These are phyloP conservation scores for Cliona cf. orientalis DNA, from an alignment of 37 sponge, comb jelly and placozoan species.

Conservation along the genomic window DNA sequence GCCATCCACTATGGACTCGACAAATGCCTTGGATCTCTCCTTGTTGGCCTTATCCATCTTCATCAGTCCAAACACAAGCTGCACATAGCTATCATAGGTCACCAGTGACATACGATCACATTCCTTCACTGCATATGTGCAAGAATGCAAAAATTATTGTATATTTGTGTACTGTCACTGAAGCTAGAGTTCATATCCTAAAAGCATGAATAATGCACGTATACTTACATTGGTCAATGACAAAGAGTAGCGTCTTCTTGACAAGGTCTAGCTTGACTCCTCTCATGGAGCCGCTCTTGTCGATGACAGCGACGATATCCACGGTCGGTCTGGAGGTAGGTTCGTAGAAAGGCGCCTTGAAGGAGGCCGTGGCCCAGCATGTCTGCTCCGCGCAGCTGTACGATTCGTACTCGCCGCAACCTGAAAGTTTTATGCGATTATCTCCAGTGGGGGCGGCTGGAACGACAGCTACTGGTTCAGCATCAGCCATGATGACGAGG, in stretches of 20 bases:
- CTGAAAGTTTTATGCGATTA: slow-evolving; percentile 6
- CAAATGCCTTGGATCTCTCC: slow-evolving; percentile 39
- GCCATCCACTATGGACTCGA: slow-evolving; percentile 61
- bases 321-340: slow-evolving; percentile 69
- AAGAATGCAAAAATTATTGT: not conserved
- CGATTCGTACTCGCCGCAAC: slow-evolving; percentile 46
- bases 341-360: slow-evolving; percentile 88
- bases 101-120: slow-evolving; percentile 82
- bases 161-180: not conserved
- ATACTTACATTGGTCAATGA: slow-evolving; percentile 84
- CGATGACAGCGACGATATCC: slow-evolving; percentile 93
- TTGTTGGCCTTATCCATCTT: slow-evolving; percentile 70
- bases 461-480: not conserved
- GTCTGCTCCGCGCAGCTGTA: slow-evolving; percentile 56
- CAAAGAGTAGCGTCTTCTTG: slow-evolving; percentile 87
- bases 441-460: not conserved
- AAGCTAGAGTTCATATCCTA: not conserved
- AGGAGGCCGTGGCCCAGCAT: slow-evolving; percentile 76
- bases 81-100: slow-evolving; percentile 73
- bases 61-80: slow-evolving; percentile 64
- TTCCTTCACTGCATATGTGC: slow-evolving; percentile 65
- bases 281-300: slow-evolving; percentile 88
- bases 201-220: not conserved
- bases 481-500: not conserved
- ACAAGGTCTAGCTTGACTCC: slow-evolving; percentile 80